phyloP scores from a whole-genome alignment of 2,888 invertebrate species.

The Diogma glabrata region DNA sequence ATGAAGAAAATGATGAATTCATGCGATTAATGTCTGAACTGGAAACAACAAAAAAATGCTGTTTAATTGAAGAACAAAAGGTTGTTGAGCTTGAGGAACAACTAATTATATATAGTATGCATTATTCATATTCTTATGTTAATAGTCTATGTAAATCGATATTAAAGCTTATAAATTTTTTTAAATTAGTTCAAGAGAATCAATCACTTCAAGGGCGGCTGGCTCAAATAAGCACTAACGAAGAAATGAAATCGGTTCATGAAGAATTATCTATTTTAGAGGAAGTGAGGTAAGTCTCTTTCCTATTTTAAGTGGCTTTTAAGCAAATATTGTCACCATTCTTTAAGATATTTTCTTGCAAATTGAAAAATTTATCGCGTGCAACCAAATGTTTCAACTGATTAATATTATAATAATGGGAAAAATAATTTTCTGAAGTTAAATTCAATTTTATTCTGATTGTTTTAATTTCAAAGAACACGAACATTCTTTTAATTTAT shows the following conservation, averaged over 20 bases:
- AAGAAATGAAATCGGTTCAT: conserved; percentile 70
- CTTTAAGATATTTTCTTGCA: too few relatives aligned
- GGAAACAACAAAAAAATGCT: conserved; percentile 54
- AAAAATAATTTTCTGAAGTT: too few relatives aligned
- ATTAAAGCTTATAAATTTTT: too few relatives aligned
- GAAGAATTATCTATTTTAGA: conserved; percentile 74
- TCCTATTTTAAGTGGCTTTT: not conserved
- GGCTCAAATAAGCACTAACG: conserved; percentile 43
- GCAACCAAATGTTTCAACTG: too few relatives aligned
- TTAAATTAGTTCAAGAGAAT: conserved; percentile 31
- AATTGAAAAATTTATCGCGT: too few relatives aligned
- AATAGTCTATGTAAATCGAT: not conserved
- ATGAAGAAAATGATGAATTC: conserved; percentile 34
- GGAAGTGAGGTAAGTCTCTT: conserved; percentile 71
- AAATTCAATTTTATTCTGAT: too few relatives aligned
- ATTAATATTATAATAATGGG: too few relatives aligned
- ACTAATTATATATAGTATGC: conserved; percentile 43
- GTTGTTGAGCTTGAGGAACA: conserved; percentile 68
- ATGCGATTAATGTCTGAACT: conserved; percentile 55
- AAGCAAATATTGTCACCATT: not conserved
- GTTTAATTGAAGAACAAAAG: conserved; percentile 58
- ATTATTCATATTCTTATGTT: not conserved
- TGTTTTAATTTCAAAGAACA: too few relatives aligned
- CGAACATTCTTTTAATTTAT: too few relatives aligned
- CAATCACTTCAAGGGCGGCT: conserved; percentile 32